phyloP scores from a whole-genome alignment of 2,888 invertebrate genomes.

The Aleiodes testaceus region DNA sequence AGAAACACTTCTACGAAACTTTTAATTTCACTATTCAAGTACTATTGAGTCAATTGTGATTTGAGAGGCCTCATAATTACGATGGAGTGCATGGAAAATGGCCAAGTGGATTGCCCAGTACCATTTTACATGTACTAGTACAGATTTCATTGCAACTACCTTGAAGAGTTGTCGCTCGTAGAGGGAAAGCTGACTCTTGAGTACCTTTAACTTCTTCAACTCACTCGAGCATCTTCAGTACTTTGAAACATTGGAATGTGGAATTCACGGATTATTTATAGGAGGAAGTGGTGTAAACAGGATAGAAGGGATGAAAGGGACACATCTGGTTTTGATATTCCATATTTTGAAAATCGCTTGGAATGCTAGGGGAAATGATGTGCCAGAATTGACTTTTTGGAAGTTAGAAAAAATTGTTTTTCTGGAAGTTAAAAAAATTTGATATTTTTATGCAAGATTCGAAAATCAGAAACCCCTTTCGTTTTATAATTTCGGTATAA shows the following conservation, averaged over 20 bases:
- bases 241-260: slow-evolving; percentile 4
- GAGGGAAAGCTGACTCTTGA: background rate
- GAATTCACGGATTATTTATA: background rate
- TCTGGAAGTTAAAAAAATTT: too few relatives aligned
- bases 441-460: too few relatives aligned
- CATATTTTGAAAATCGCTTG: too few relatives aligned
- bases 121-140: slow-evolving; percentile 13
- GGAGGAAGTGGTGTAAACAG: too few relatives aligned
- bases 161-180: background rate
- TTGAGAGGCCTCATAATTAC: background rate
- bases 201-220: slow-evolving; percentile 11
- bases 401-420: too few relatives aligned
- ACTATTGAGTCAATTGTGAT: slow-evolving; percentile 19
- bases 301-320: too few relatives aligned
- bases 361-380: too few relatives aligned
- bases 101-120: background rate
- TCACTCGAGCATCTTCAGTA: slow-evolving; percentile 6
- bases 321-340: too few relatives aligned
- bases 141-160: slow-evolving; percentile 3
- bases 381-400: too few relatives aligned
- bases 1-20: too few relatives aligned
- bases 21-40: background rate
- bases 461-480: too few relatives aligned
- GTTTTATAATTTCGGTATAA: too few relatives aligned
- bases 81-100: slow-evolving; percentile 18